Conservation (phyloP, 2,113 vertebrate species). For the Pseudonaja textilis region DNA sequence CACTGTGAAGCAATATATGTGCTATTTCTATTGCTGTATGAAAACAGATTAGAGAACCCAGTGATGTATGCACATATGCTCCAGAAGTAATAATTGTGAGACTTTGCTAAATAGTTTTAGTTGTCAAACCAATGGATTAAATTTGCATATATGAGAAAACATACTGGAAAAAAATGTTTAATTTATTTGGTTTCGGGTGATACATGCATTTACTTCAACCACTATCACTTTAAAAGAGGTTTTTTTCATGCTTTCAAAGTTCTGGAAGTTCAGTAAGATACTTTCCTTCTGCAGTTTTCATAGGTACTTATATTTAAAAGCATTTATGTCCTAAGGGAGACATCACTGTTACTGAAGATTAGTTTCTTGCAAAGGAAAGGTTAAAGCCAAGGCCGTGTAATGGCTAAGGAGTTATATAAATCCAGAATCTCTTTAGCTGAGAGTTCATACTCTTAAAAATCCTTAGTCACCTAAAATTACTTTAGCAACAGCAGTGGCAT, state of each 20-base stretch:
- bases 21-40: no score
- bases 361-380: background rate
- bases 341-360: background rate
- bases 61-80: background rate
- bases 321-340: background rate
- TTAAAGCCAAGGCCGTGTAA: background rate
- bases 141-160: background rate
- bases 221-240: background rate
- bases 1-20: no score
- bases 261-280: background rate
- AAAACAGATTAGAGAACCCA: background rate
- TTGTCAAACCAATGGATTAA: background rate
- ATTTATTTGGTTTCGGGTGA: background rate
- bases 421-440: background rate
- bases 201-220: background rate
- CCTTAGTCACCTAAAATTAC: background rate
- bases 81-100: background rate
- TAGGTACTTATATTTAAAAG: background rate
- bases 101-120: background rate
- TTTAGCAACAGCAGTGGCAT: background rate
- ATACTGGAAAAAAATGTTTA: background rate
- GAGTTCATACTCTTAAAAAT: background rate
- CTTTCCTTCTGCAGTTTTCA: background rate
- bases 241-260: background rate
- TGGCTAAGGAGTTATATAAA: background rate